Base-by-base conservation (phyloP, 2,113 vertebrate species). In the Etheostoma cragini region DNA sequence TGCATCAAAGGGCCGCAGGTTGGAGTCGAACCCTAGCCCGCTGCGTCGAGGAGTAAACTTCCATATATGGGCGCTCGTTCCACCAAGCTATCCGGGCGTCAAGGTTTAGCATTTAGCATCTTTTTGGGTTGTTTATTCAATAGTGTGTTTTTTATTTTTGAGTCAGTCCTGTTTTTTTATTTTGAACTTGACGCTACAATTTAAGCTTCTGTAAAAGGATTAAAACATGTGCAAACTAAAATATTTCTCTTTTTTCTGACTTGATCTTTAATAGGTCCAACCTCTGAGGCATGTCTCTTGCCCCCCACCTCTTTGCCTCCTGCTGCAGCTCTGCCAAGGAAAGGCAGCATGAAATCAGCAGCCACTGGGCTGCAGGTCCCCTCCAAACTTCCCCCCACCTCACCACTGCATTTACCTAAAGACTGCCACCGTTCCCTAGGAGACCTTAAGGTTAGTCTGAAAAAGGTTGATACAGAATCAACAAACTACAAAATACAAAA, bases 401-500 rank as follows among this genome's bases (percentile, higher is more conserved):
- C 93, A 67, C 78, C 96, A 58, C 60, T 94, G 50, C 94, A 89
- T 81, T 7, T 94, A 79, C 91, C 94, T 60, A 95, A 95, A 94
- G 94, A 96, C 90, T 95, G 93, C 75, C 95, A 98, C 62, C 96
- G 96, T 42, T 99, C 98, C 15, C 91, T 99, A 3, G 97, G 97
- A 38, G 98, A 99, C 90, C 96, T 99, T 30, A 99, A 99, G 93
- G 96, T 95, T 56, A 67, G 65, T 72, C n/a, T 56, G 5, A 62
- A n/a, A 30, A 22, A 14, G 38, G 10, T n/a, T 65, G 4, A 56
- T 62, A 8, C 1, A 7, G 13, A 26, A 52, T 22, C 8, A 22
- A n/a, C 5, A 57, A 52, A 47, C 13, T 12, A 5, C 14, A 50
- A 50, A 67, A 11, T 6, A 50, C 17, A 21, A 24, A 16, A 13